phyloP scores from a whole-genome alignment of 2,113 vertebrate species.

The Monopterus albus region DNA sequence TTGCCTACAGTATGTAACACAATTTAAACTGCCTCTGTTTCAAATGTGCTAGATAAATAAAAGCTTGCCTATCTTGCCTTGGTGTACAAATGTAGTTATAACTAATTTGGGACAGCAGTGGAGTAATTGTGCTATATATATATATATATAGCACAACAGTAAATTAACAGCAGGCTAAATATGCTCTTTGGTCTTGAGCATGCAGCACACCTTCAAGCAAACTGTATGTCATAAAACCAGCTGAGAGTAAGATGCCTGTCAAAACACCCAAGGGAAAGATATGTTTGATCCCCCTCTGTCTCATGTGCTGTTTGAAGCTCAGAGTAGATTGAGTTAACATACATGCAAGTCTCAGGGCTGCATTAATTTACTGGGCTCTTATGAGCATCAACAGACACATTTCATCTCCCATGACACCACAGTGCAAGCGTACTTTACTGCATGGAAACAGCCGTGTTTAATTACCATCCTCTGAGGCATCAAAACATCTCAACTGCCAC shows the following conservation, averaged over 20 bases:
- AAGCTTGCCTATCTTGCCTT: no score
- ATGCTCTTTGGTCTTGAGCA: conserved; percentile 34
- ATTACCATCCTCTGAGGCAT: conserved; percentile 77
- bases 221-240: conserved; percentile 9
- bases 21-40: no score
- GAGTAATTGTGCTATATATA: background rate
- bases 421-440: conserved; percentile 49
- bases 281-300: conserved; percentile 1
- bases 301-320: conserved; percentile 46
- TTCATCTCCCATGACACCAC: conserved; percentile 36
- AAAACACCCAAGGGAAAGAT: conserved; percentile 23
- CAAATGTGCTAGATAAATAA: no score
- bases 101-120: background rate
- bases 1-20: no score
- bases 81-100: no score
- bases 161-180: conserved; percentile 6
- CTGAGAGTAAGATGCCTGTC: background rate
- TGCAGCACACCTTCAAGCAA: conserved; percentile 16
- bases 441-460: conserved; percentile 74
- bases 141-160: background rate
- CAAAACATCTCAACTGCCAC: conserved; percentile 69
- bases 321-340: conserved; percentile 35
- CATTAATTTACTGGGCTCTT: conserved; percentile 43
- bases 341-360: conserved; percentile 31
- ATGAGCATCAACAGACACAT: conserved; percentile 46